Evolutionary conservation across 2,797 vertebrate species (phyloP), one percentile per base, ranked within the genome.

Genomic region (Malacoctenus gilli): DNA sequence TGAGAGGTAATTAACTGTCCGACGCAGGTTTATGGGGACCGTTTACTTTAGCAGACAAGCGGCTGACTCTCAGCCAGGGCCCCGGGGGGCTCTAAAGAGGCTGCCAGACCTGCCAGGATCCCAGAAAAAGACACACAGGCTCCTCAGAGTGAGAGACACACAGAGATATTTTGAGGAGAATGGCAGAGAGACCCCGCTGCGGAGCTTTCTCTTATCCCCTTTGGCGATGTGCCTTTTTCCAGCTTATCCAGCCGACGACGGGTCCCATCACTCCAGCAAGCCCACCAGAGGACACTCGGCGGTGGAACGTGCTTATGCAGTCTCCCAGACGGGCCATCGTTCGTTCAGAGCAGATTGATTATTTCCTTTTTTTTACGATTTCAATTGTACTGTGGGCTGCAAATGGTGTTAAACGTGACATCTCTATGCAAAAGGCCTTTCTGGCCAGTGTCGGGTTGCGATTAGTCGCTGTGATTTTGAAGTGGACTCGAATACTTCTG

Each of bases 61-160:
- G 74, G 70, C 79, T 61, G 78, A 80, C 57, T 76, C 69, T 70
- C 25, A 56, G 66, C 70, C 72, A 77, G 69, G 52, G 40, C 71
- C 77, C 77, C 48, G 62, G 50, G 59, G 80, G 64, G 55, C 73
- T 67, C 60, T 83, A 48, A 81, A 83, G 48, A 83, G 39, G 42
- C 57, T 84, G 79, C 75, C 79, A 86, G 62, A 77, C 67, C 72
- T 79, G 78, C 82, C 73, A 83, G 63, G 34, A 41, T 76, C 72
- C 72, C 53, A 61, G 34, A 78, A 39, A 57, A 34, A 60, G 42
- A 66, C 48, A 44, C 36, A 55, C 34, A 57, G 59, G 43, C 34
- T 47, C 64, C 62, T 72, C 52, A 57, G 49, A 70, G 61, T 70
- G 31, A 53, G 31, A 77, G 18, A 69, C 39, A 68, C 25, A 51